Evolutionary conservation across 1,140 invertebrate species (phyloP).

Genomic region (Drosophila baimaii): DNA sequence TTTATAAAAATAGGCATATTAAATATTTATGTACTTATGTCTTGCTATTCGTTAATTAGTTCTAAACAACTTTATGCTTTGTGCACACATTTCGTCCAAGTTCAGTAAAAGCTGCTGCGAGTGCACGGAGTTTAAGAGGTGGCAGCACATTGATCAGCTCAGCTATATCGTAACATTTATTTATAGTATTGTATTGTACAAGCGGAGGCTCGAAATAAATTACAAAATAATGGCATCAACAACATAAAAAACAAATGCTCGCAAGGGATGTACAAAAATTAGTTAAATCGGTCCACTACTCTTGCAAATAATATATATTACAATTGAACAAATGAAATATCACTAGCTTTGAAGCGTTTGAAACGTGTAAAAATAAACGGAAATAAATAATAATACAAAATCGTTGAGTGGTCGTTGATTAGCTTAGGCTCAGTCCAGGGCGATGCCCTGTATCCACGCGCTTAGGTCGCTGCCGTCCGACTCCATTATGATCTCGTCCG

Average conservation of each 20-base stretch:
- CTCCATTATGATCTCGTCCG: constrained; percentile 87
- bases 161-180: constrained; percentile 39
- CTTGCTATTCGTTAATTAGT: constrained; percentile 37
- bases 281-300: constrained; percentile 23
- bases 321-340: constrained; percentile 47
- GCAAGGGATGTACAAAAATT: constrained; percentile 30
- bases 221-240: constrained; percentile 40
- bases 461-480: constrained; percentile 91
- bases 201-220: constrained; percentile 25
- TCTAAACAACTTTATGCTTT: constrained; percentile 64
- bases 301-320: constrained; percentile 36
- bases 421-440: constrained; percentile 85
- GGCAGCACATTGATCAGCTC: constrained; percentile 46
- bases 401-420: constrained; percentile 47
- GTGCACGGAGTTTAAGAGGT: constrained; percentile 41
- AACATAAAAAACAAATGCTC: constrained; percentile 61
- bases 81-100: constrained; percentile 57
- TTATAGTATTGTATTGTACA: constrained; percentile 53
- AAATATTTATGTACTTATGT: constrained; percentile 37
- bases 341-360: constrained; percentile 63
- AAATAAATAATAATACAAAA: constrained; percentile 72
- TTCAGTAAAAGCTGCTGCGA: constrained; percentile 66
- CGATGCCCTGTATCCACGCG: constrained; percentile 93
- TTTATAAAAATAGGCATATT: constrained; percentile 75
- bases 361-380: constrained; percentile 33